Evolutionary conservation across 2,113 vertebrate genomes (phyloP).

Genomic region (Bungarus multicinctus): DNA sequence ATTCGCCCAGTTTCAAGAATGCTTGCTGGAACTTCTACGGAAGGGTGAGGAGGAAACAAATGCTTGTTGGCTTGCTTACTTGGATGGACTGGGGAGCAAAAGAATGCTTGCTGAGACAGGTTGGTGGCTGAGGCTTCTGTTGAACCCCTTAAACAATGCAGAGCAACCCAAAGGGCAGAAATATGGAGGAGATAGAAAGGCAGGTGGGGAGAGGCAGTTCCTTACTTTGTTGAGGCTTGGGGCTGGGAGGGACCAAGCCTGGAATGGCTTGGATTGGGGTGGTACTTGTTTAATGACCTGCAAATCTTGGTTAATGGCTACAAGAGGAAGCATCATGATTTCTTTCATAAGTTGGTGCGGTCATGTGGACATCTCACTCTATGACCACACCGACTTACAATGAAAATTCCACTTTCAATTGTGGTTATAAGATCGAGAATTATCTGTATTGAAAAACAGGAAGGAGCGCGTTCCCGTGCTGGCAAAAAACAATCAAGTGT

Average conservation of each 20-base stretch:
- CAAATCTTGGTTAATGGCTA: neutral
- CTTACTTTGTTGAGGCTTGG: neutral
- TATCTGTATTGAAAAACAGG: neutral
- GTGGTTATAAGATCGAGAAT: neutral
- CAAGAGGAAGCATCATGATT: neutral
- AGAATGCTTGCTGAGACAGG: neutral
- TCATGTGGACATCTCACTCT: neutral
- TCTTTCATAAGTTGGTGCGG: neutral
- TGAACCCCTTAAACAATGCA: neutral
- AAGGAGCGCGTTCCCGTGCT: neutral
- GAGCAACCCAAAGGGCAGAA: too few species aligned
- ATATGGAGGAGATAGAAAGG: too few species aligned
- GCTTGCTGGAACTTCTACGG: neutral
- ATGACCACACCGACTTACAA: neutral
- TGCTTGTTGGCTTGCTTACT: neutral
- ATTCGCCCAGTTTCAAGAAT: neutral
- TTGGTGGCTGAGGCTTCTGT: neutral
- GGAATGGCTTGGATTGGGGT: neutral
- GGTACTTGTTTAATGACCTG: neutral
- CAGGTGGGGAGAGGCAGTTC: neutral
- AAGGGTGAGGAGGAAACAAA: neutral
- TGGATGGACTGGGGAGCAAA: neutral
- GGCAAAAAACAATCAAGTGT: neutral
- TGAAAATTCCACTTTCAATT: neutral
- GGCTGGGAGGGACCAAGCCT: neutral